Base-by-base conservation (phyloP, 2,113 vertebrate genomes). In the Halichoerus grypus region DNA sequence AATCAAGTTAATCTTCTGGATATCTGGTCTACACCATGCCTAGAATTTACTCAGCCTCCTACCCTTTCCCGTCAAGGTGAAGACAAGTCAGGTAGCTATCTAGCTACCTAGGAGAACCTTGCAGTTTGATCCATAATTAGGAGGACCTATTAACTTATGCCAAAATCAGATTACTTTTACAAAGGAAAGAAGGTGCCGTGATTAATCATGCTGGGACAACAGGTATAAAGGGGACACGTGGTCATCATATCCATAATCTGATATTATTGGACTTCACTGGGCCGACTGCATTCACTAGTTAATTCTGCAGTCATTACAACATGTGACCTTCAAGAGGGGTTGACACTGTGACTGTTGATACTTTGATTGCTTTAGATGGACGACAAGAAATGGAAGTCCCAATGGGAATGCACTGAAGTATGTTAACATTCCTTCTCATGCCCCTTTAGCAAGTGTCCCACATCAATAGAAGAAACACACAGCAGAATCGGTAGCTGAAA, bases 401-500 rank as follows among this genome's bases (percentile, higher is more conserved):
- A 9, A 46, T 28, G 16, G 49, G 61, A 72, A 14, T 77, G 63
- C 0, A 5, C 2, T 49, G 28, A 84, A 72, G 85, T 26, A 9
- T 1, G 16, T 59, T 51, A 83, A 14, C 26, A 5, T 76, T 69
- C 71, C 39, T 76, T 55, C 74, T 65, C 59, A 46, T 83, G 69
- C 59, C 39, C 46, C 33, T 53, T 71, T 92, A 92, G n/a, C 79
- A 90, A 85, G 83, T 96, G 84, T 88, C 21, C 84, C 39, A 0
- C 82, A 69, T 72, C 94, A 88, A 8, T 24, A 92, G n/a, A 91
- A 91, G 65, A 85, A 72, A 57, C n/a, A 91, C 89, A 88, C 80
- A 65, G 80, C 83, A 94, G 80, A 97, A 72, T 87, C 71, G 21
- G 92, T 67, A 72, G 39, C 96, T 95, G 79, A 93, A 98, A 97